Percentiles rank a stretch among this genome's conserved stretches.
These are phyloP conservation scores for Sinocyclocheilus rhinocerous DNA, from an alignment of 2,113 vertebrate species.

Conservation along the genomic window DNA sequence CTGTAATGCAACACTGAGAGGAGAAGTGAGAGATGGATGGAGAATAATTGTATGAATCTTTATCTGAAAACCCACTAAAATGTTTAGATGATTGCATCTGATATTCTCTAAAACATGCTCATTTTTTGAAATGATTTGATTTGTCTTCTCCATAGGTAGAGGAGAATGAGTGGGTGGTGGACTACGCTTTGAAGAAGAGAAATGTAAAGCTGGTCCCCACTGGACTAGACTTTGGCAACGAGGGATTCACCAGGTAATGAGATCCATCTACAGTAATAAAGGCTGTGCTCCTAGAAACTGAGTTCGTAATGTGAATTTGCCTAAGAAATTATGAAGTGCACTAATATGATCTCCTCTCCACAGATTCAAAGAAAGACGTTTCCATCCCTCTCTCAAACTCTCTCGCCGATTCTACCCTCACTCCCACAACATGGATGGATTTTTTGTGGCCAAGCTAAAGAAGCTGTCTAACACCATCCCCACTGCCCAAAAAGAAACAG, in stretches of 20 bases:
- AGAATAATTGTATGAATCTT: not conserved
- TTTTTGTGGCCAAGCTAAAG: slow-evolving; percentile 95
- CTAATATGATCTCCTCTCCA: not conserved
- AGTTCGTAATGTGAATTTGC: not conserved
- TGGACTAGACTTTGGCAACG: slow-evolving; percentile 94
- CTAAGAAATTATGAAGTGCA: not conserved
- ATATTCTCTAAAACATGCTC: not conserved
- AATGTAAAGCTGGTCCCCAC: slow-evolving; percentile 92
- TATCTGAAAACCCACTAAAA: not conserved
- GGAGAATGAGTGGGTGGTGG: slow-evolving; percentile 98
- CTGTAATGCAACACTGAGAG: not conserved
- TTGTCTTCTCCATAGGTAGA: slow-evolving; percentile 80
- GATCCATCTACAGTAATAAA: not conserved
- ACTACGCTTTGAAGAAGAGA: slow-evolving; percentile 95
- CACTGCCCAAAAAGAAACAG: slow-evolving; percentile 67
- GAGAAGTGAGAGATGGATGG: not conserved
- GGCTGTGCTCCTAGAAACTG: not conserved
- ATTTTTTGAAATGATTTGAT: not conserved
- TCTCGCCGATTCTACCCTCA: slow-evolving; percentile 92
- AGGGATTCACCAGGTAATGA: slow-evolving; percentile 90
- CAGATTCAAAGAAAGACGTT: slow-evolving; percentile 89
- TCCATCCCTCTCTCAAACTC: slow-evolving; percentile 87
- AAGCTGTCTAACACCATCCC: slow-evolving; percentile 92
- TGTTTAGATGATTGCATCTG: not conserved
- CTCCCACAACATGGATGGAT: slow-evolving; percentile 97